Evolutionary conservation across 1,140 invertebrate species (phyloP), one percentile per base, ranked within the genome.

Genomic region (Drosophila athabasca): DNA sequence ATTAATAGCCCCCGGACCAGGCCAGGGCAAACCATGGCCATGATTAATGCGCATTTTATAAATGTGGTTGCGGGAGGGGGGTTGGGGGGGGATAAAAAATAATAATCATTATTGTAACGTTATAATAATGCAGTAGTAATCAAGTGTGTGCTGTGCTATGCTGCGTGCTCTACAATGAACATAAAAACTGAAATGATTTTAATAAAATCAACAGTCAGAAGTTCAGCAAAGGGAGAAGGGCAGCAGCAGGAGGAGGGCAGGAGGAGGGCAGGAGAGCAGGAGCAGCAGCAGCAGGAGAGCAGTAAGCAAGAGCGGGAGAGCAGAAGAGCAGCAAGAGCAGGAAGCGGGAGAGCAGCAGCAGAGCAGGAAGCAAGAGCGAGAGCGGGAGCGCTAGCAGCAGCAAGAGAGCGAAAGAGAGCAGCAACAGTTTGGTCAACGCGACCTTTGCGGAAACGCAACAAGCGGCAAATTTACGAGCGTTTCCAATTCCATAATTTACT

Each of bases 101-200:
- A 70, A 76, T 76, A 76, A 76, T 65, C 76, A 76, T 76, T 62
- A 69, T 76, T 76, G 73, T 76, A 76, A 69, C 72, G 62, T 76
- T 68, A 62, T 76, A 76, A 76, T 76, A 75, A 75, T 75, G 73
- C 64, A 76, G 73, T 76, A 58, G 73, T 76, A 76, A 76, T 76
- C 76, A 76, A 76, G 73, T 76, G 64, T 57, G 68, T 3, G 19
- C 45, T 19, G 8, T 19, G 17, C 17, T 19, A 19, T 17, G 31
- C 29, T 17, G 31, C 45, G 17, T 15, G 6, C 26, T 49, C 15
- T 17, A 53, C 48, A 59, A 58, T 53, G 66, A 31, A 52, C 45
- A 70, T 69, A 50, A 70, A 69, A 64, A 60, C 44, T 35, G 52
- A 41, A 70, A 70, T 70, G 67, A 70, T 70, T 69, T 70, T 70